Evolutionary conservation across 1,140 invertebrate genomes (phyloP), one percentile per base, ranked within the genome.

Genomic region (Adoxophyes honmai): DNA sequence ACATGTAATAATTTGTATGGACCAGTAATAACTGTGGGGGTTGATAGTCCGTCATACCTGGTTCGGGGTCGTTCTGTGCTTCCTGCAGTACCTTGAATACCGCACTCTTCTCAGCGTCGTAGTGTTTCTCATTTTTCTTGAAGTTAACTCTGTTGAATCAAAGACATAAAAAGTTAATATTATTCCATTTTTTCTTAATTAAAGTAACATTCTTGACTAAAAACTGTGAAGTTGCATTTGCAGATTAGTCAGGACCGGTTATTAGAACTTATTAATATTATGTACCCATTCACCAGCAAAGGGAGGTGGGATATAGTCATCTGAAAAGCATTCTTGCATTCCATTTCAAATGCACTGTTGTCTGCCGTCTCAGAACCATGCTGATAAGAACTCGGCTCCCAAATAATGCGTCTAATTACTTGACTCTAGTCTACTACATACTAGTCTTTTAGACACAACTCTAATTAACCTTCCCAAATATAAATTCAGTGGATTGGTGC

Each of bases 41-140:
- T 21, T 42, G 39, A 33, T 4, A 16, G 21, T 0, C 28, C 52
- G 34, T 66, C 55, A 62, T 92, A 96, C 95, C 95, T 80, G 94
- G 94, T 57, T 93, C 92, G 55, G 95, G 95, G 75, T 95, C 94
- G 67, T 94, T 95, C 78, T 97, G 95, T 60, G 95, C 95, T 87
- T 98, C 96, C 77, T 96, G 95, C 38, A 98, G 92, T 92, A 97
- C 96, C 86, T 96, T 96, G 84, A 97, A 95, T 1, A 98, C 97
- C 72, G 96, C 96, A 68, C 96, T 98, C 68, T 96, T 95, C 66
- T 94, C 93, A 7, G 94, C 92, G 75, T 96, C 94, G 89, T 96
- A 97, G 54, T 93, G 93, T 81, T 95, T 96, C 82, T 98, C 96
- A 79, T 97, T 97, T 88, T 98, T 98, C 92, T 97, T 98, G 88